A percentile compares a stretch with the other conserved stretches of the same genome.
Evolutionary conservation across 2,797 vertebrate species (phyloP).

Genomic region (Sebastes nivosus): DNA sequence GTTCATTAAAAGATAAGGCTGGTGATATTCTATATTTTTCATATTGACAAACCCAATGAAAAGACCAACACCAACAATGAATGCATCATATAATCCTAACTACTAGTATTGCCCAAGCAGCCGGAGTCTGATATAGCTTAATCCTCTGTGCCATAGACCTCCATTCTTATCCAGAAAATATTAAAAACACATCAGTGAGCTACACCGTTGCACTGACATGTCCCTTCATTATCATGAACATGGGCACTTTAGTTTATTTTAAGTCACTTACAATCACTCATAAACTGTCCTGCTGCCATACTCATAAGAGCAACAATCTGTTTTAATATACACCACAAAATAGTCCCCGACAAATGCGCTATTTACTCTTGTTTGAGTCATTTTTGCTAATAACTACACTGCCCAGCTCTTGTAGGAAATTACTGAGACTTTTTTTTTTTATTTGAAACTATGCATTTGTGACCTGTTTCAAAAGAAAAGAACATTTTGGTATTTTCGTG

Average conservation of each 20-base stretch:
- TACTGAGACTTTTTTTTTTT: not conserved
- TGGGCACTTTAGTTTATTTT: not conserved
- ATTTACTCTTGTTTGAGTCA: not conserved
- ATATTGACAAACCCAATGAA: not conserved
- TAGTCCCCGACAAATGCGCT: not conserved
- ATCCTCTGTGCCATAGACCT: not conserved
- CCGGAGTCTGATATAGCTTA: not conserved
- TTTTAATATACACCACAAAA: not conserved
- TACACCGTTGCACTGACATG: not conserved
- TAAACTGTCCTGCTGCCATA: not conserved
- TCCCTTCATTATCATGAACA: not conserved
- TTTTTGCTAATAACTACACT: no score
- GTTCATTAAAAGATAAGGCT: not conserved
- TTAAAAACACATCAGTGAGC: not conserved
- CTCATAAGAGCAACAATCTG: not conserved
- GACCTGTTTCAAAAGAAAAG: not conserved
- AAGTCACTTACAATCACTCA: not conserved
- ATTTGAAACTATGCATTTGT: not conserved
- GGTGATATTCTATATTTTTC: not conserved
- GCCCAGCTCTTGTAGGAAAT: no score
- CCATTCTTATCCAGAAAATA: not conserved
- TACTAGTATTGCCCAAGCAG: not conserved
- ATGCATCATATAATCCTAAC: no score
- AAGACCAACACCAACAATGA: not conserved
- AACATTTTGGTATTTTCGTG: not conserved